Base-by-base conservation (phyloP, 2,797 vertebrate genomes). In the Pachyuromys duprasi region DNA sequence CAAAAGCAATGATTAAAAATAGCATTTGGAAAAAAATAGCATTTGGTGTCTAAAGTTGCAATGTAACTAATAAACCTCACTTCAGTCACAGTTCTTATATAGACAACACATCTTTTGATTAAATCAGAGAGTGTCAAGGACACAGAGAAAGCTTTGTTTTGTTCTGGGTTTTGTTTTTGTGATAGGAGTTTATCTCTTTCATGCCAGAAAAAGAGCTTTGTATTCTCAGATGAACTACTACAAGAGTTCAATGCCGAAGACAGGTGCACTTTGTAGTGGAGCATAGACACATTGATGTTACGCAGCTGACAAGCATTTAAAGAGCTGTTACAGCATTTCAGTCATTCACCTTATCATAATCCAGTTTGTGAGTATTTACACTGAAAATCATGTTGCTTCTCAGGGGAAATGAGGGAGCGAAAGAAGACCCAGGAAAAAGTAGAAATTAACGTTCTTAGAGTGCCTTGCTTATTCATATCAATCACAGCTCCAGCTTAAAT, bases 191-290 rank as follows among this genome's bases (percentile, higher is more conserved):
- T 79, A 84, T 89, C 24, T 96, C 91, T 95, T 79, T 80, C 17
- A 74, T 81, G 79, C 55, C 90, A 97, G 96, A 98, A 97, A 97
- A 97, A 97, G 91, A 92, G 57, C 1, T 72, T 90, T 97, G 95
- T 89, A 42, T 96, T 97, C 96, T 92, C 96, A 97, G 97, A 97
- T 97, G 95, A 97, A 96, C 92, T 72, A 92, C 89, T 69, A 36
- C 1, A 97, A 89, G 97, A 95, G 86, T 96, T 98, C 96, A 98
- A 14, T 97, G 95, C 82, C 94, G 98, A 94, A 97, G 96, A 95
- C 91, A 96, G 97, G 94, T 82, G 88, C 26, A 93, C 63, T 75
- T 96, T 96, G 80, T 89, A 82, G 92, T 96, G 97, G 94, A 96
- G 75, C 94, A 96, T 69, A 95, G 94, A 88, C 76, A 95, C 87